These are phyloP conservation scores for Myrmecophaga tridactyla DNA, from an alignment of 2,113 vertebrate genomes.

Conservation along the genomic window DNA sequence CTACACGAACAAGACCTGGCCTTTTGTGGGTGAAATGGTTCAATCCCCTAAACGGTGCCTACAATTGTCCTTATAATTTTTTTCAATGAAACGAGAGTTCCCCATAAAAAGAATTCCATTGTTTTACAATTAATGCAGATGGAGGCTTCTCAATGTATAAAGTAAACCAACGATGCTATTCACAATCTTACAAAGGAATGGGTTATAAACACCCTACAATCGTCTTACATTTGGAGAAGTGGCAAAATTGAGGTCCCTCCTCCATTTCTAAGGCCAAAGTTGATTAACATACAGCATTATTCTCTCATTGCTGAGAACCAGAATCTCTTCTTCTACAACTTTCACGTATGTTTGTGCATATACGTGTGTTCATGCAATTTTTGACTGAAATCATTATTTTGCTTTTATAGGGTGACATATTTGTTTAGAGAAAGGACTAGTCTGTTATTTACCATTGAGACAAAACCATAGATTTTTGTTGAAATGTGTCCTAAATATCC, in stretches of 20 bases:
- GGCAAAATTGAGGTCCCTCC: not conserved
- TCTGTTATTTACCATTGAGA: not conserved
- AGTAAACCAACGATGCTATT: not conserved
- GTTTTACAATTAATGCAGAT: not conserved
- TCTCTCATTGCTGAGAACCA: not conserved
- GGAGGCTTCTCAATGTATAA: too few relatives aligned
- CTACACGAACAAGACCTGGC: too few relatives aligned
- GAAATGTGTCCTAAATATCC: not conserved
- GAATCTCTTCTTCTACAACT: not conserved
- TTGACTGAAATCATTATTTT: not conserved
- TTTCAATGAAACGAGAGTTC: not conserved
- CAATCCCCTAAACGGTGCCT: too few relatives aligned
- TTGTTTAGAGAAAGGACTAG: not conserved
- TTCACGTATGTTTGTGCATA: rapidly evolving
- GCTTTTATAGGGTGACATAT: too few relatives aligned
- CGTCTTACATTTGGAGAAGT: not conserved
- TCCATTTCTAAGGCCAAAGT: not conserved
- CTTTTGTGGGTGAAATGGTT: too few relatives aligned
- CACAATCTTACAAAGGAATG: too few relatives aligned
- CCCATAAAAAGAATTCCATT: too few relatives aligned
- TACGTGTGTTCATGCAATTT: not conserved
- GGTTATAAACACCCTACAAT: too few relatives aligned
- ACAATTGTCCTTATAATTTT: not conserved
- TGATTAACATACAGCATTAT: not conserved
- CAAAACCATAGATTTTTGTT: not conserved